phyloP scores from a whole-genome alignment of 2,888 invertebrate species.

The Schizaphis graminum region DNA sequence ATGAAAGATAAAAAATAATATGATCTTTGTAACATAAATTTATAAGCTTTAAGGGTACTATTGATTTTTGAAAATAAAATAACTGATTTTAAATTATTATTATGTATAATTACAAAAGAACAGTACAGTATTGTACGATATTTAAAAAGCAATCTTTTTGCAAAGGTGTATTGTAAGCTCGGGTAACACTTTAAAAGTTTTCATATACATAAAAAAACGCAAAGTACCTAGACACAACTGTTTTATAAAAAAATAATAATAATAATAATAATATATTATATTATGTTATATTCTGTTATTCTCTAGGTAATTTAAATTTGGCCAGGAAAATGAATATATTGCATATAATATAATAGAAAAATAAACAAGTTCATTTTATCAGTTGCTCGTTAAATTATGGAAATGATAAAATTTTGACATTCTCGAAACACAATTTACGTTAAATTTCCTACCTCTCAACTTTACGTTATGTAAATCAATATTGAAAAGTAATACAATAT shows the following conservation, averaged over 20 bases:
- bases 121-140: background rate
- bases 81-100: background rate
- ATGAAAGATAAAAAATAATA: background rate
- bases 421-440: background rate
- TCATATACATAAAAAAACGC: background rate
- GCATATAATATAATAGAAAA: background rate
- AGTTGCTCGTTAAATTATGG: background rate
- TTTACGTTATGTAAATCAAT: background rate
- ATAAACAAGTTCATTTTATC: constrained; percentile 17
- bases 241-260: background rate
- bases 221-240: background rate
- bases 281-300: background rate
- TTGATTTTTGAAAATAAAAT: background rate
- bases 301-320: background rate
- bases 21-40: background rate
- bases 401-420: constrained; percentile 14
- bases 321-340: background rate
- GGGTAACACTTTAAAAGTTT: background rate
- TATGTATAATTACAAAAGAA: background rate
- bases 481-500: constrained; percentile 27
- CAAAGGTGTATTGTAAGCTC: background rate
- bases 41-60: background rate
- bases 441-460: background rate
- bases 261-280: background rate
- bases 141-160: background rate